Base-by-base conservation (phyloP, 2,797 vertebrate genomes). In the Platalea minor region DNA sequence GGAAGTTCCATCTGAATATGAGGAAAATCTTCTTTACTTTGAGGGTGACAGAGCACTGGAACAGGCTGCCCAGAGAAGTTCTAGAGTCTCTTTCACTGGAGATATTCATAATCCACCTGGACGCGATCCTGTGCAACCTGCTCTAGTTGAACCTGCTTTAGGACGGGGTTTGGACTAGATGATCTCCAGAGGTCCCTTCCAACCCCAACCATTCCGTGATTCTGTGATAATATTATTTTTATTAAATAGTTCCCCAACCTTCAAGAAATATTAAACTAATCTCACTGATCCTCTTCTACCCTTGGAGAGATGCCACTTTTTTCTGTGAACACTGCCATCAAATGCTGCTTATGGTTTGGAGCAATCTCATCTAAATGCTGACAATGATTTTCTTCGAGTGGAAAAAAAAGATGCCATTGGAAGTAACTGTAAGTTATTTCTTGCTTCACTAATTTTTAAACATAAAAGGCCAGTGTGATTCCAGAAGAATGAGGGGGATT, bases 301-400 rank as follows among this genome's bases (percentile, higher is more conserved):
- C n/a, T 59, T 77, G 24, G 11, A 72, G 24, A 61, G 11, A 72
- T 10, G 10, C 21, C 20, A 48, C 19, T 73, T 72, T 73, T 46
- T 85, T n/a, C 25, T 61, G 25, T 35, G 28, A 67, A 67, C 3
- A 7, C 5, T 80, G 25, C 10, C 60, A n/a, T 77, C 73, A 53
- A 57, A 41, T 77, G 18, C 31, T 53, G 43, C 18, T 80, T 51
- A 46, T 15, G 28, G 25, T 77, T 68, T 91, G 43, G 31, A 46
- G 37, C 59, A 81, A 80, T 64, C 63, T 80, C 20, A 78, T 37
- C 26, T 75, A 48, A 79, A 80, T 28, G 39, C 57, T 84, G 50
- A 39, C 41, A 54, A 35, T 3, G 2, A 33, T 76, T 60, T 45
- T 35, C 21, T 48, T 50, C 13, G 11, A 65, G 35, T 0, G 0